Evolutionary conservation across 2,797 vertebrate genomes (phyloP).

Genomic region (Agapornis canus): DNA sequence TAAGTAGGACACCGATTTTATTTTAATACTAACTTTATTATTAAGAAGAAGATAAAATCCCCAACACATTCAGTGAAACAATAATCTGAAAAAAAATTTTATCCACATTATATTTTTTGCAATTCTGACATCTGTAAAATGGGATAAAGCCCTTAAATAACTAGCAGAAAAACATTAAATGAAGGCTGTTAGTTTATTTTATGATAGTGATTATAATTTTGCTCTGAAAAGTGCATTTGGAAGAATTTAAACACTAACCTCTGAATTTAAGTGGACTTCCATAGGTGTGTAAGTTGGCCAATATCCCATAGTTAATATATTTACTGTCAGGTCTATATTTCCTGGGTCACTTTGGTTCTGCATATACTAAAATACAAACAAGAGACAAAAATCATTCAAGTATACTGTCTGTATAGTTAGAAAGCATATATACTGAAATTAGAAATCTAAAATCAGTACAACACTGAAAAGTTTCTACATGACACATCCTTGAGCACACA

Average conservation of each 20-base stretch:
- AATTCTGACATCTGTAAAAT: background rate
- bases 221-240: background rate
- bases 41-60: background rate
- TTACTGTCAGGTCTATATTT: conserved; percentile 83
- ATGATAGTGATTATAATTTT: background rate
- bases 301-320: conserved; percentile 85
- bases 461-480: background rate
- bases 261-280: conserved; percentile 82
- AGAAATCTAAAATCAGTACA: background rate
- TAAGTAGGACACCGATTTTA: background rate
- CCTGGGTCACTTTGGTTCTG: conserved; percentile 82
- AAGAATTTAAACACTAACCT: conserved; percentile 70
- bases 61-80: background rate
- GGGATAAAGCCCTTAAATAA: background rate
- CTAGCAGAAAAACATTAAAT: background rate
- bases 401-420: background rate
- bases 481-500: background rate
- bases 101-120: background rate
- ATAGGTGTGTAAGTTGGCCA: conserved; percentile 84
- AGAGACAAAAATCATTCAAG: background rate
- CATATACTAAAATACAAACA: conserved; percentile 75
- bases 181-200: background rate
- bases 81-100: background rate
- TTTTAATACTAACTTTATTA: background rate
- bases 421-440: background rate